Evolutionary conservation across 2,888 invertebrate species (phyloP), one percentile per base, ranked within the genome.

Genomic region (Caenorhabditis panamensis): DNA sequence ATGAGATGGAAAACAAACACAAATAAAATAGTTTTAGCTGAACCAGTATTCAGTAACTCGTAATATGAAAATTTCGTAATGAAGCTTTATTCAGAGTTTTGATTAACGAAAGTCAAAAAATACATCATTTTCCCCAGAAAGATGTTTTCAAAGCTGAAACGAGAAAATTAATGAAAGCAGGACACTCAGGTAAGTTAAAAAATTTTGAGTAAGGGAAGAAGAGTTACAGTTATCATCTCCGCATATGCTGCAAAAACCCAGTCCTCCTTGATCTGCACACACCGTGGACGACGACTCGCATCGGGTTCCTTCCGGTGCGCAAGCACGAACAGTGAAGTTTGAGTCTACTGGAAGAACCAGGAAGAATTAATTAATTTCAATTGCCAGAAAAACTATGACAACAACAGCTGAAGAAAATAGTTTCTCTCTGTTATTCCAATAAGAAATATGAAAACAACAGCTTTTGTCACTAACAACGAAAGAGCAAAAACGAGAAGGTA

Each of bases 151-250:
- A 54, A 11, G 41, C 9, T 31, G 31, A 31, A 31, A 31, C 31
- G 9, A 31, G 31, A 31, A 31, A 31, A 31, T n/a, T n/a, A n/a
- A 31, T 31, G 31, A 54, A 54, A n/a, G n/a, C n/a, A n/a, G n/a
- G n/a, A 22, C 8, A 54, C 6, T 54, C 26, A 54, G 5, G 5
- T 26, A 54, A 13, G n/a, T n/a, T n/a, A n/a, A n/a, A n/a, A n/a
- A n/a, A n/a, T n/a, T n/a, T n/a, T 37, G 1, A 24, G 11, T 0
- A 13, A 13, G n/a, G 28, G 13, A 22, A 1, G 79, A 26, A 0
- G 63, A 72, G 41, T 84, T 84, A 53, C 84, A 84, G 24, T 78
- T 62, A 49, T 84, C 84, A 5, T 75, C 78, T 13, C 79, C 78
- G 37, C 84, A 84, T n/a, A 82, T 68, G 47, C 51, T 59, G 59